Evolutionary conservation across 2,113 vertebrate species (phyloP).

Genomic region (Maylandia zebra): DNA sequence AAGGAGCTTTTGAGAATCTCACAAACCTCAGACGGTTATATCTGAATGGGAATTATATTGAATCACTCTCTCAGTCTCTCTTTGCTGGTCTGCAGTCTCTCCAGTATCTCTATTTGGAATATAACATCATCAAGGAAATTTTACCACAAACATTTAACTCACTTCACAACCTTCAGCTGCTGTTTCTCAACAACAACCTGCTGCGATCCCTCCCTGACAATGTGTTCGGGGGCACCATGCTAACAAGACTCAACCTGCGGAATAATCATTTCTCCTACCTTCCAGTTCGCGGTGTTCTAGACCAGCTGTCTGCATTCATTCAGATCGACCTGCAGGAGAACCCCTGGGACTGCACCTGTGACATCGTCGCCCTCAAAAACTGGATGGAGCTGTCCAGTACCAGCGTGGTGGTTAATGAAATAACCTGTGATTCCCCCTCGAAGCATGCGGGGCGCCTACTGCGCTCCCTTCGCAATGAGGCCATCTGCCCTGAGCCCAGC

Average conservation of each 20-base stretch:
- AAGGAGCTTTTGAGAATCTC: slow-evolving; percentile 91
- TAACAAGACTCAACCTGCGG: slow-evolving; percentile 91
- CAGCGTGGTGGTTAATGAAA: slow-evolving; percentile 91
- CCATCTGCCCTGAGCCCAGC: slow-evolving; percentile 86
- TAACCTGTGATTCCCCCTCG: slow-evolving; percentile 91
- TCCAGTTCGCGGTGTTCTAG: slow-evolving; percentile 90
- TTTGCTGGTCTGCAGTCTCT: slow-evolving; percentile 88
- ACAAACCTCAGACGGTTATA: slow-evolving; percentile 92
- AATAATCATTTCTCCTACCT: slow-evolving; percentile 96
- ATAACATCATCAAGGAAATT: slow-evolving; percentile 97
- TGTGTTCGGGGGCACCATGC: slow-evolving; percentile 87
- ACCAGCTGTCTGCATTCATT: slow-evolving; percentile 93
- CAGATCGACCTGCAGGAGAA: slow-evolving; percentile 98
- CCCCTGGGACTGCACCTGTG: slow-evolving; percentile 96
- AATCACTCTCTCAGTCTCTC: slow-evolving; percentile 84
- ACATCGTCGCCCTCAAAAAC: slow-evolving; percentile 90
- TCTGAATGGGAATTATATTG: slow-evolving; percentile 96
- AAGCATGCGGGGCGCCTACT: slow-evolving; percentile 88
- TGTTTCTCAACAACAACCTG: slow-evolving; percentile 97
- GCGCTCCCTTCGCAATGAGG: slow-evolving; percentile 88
- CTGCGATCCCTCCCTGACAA: slow-evolving; percentile 86
- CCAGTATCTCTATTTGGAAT: slow-evolving; percentile 97
- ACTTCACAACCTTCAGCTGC: slow-evolving; percentile 87
- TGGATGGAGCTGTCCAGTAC: slow-evolving; percentile 92
- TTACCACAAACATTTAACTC: slow-evolving; percentile 85